These are phyloP conservation scores for Epirrhoe alternata DNA, from an alignment of 2,888 invertebrate species.

Conservation along the genomic window DNA sequence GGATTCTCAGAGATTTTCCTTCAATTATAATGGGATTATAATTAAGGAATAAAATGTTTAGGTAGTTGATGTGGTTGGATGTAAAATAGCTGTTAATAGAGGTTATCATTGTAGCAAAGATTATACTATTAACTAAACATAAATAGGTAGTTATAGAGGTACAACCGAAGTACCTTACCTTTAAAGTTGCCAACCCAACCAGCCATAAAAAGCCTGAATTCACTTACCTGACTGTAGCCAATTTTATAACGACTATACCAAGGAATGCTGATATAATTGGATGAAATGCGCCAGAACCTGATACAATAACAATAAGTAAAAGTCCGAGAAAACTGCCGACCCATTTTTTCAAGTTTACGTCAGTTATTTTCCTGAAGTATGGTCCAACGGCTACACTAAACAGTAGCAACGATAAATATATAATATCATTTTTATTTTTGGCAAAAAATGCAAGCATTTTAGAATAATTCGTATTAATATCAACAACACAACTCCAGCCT, in stretches of 20 bases:
- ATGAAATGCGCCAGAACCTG: conserved; percentile 72
- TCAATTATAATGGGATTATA: too few relatives aligned
- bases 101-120: conserved; percentile 1
- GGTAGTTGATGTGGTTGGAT: too few relatives aligned
- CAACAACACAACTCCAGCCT: not conserved
- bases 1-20: too few relatives aligned
- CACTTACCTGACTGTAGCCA: conserved; percentile 69
- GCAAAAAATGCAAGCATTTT: conserved; percentile 67
- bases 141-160: not conserved
- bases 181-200: not conserved
- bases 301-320: conserved; percentile 68
- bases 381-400: conserved; percentile 89
- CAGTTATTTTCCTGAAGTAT: conserved; percentile 83
- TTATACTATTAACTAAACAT: not conserved
- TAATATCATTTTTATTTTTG: conserved; percentile 90
- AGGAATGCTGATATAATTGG: conserved; percentile 68
- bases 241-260: conserved; percentile 72
- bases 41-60: too few relatives aligned
- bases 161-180: too few relatives aligned
- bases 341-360: conserved; percentile 80
- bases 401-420: conserved; percentile 89
- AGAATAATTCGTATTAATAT: not conserved
- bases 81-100: not conserved
- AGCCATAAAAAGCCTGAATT: not conserved
- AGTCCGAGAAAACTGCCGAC: conserved; percentile 77